Evolutionary conservation across 2,113 vertebrate species (phyloP).

Genomic region (Calidris pygmaea): DNA sequence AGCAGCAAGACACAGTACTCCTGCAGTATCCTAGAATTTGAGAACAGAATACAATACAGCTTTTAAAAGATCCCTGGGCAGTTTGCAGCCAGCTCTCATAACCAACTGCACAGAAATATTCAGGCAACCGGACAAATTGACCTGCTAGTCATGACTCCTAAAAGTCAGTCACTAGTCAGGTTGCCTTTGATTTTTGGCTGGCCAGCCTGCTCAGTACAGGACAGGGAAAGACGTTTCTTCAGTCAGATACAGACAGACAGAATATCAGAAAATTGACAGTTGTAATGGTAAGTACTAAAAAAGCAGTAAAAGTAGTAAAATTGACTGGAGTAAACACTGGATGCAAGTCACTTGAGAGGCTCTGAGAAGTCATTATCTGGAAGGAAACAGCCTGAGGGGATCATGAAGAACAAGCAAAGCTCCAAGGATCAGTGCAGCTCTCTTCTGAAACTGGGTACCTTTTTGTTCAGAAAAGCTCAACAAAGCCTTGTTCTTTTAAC

Average conservation of each 20-base stretch:
- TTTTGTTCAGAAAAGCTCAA: background rate
- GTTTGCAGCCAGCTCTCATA: background rate
- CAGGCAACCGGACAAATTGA: background rate
- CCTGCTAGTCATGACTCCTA: background rate
- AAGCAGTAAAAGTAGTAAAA: no score
- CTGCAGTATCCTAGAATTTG: background rate
- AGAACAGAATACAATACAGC: background rate
- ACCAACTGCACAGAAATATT: background rate
- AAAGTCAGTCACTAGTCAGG: background rate
- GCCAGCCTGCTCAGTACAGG: background rate
- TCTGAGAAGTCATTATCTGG: background rate
- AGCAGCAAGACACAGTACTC: background rate
- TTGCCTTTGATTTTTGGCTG: background rate
- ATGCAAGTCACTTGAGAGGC: background rate
- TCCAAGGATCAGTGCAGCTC: background rate
- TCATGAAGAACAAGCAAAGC: background rate
- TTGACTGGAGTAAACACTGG: background rate
- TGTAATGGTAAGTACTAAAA: no score
- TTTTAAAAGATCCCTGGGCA: background rate
- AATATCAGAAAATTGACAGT: background rate
- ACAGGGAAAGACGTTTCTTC: background rate
- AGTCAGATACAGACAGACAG: background rate
- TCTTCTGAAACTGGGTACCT: background rate
- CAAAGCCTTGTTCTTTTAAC: background rate
- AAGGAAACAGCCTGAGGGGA: background rate